A percentile compares a stretch with the other conserved stretches of the same genome.
phyloP scores from a whole-genome alignment of 2,113 vertebrate species.

The Salvator merianae region DNA sequence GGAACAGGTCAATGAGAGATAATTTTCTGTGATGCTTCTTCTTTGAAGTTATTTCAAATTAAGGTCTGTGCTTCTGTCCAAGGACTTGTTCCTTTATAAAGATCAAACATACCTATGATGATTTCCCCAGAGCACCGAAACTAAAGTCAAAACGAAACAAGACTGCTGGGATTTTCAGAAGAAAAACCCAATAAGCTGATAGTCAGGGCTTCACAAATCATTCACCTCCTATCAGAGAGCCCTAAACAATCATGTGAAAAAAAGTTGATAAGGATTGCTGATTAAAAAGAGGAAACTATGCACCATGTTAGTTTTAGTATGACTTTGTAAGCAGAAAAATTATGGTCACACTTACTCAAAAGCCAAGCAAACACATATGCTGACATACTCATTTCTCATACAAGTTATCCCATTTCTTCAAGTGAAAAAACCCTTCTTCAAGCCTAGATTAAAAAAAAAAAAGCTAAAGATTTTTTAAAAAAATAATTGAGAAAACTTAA shows the following conservation, averaged over 20 bases:
- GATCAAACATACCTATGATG: not conserved
- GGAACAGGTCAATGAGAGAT: not conserved
- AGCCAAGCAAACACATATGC: too few relatives aligned
- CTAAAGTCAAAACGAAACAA: not conserved
- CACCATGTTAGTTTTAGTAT: not conserved
- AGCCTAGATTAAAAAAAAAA: too few relatives aligned
- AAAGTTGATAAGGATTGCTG: not conserved
- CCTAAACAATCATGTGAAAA: not conserved
- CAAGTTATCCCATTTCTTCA: too few relatives aligned
- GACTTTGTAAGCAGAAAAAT: not conserved
- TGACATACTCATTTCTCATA: too few relatives aligned
- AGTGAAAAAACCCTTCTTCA: too few relatives aligned
- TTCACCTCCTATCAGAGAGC: too few relatives aligned
- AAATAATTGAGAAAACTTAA: too few relatives aligned
- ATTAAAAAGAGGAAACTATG: not conserved
- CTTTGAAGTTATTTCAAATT: not conserved
- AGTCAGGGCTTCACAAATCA: too few relatives aligned
- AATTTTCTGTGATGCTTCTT: not conserved
- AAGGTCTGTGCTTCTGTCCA: constrained; percentile 3
- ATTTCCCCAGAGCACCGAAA: not conserved
- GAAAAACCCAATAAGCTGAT: not conserved
- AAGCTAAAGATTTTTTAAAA: too few relatives aligned
- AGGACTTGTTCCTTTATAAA: not conserved
- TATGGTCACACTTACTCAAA: too few relatives aligned
- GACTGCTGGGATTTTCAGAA: not conserved